A percentile compares a stretch with the other conserved stretches of the same genome.
Evolutionary conservation across 2,113 vertebrate genomes (phyloP).

Genomic region (Corvus cornix): DNA sequence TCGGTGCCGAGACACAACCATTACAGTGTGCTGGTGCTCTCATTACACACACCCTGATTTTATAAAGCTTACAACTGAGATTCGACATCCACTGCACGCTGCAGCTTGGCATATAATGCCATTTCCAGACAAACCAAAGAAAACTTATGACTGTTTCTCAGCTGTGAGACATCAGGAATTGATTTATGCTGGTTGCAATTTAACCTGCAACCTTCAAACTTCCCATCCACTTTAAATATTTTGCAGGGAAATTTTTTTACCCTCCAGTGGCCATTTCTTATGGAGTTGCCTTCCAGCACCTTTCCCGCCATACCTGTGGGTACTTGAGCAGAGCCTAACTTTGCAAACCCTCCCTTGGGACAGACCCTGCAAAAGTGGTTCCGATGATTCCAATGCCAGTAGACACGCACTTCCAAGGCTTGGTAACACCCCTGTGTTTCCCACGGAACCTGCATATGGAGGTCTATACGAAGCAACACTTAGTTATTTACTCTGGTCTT

Average conservation of each 20-base stretch:
- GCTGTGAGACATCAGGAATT: background rate
- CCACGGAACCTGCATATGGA: background rate
- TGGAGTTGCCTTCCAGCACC: background rate
- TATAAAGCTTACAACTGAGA: background rate
- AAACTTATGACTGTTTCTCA: background rate
- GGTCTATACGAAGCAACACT: fast-evolving
- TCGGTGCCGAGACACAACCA: fast-evolving
- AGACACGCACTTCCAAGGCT: background rate
- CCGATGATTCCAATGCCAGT: background rate
- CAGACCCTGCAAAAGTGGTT: background rate
- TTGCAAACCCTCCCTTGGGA: background rate
- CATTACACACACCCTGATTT: background rate
- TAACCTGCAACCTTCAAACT: background rate
- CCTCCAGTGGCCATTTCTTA: background rate
- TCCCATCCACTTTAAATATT: background rate
- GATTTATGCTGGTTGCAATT: background rate
- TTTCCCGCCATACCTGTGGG: background rate
- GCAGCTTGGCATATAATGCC: background rate
- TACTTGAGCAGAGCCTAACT: background rate
- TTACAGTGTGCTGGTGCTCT: fast-evolving
- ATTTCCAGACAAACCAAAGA: background rate
- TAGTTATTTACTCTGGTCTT: background rate
- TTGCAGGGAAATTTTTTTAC: background rate
- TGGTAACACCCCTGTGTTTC: background rate
- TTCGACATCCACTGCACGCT: background rate